Evolutionary conservation across 2,888 invertebrate species (phyloP), one percentile per base, ranked within the genome.

Genomic region (Drosophila mimica): DNA sequence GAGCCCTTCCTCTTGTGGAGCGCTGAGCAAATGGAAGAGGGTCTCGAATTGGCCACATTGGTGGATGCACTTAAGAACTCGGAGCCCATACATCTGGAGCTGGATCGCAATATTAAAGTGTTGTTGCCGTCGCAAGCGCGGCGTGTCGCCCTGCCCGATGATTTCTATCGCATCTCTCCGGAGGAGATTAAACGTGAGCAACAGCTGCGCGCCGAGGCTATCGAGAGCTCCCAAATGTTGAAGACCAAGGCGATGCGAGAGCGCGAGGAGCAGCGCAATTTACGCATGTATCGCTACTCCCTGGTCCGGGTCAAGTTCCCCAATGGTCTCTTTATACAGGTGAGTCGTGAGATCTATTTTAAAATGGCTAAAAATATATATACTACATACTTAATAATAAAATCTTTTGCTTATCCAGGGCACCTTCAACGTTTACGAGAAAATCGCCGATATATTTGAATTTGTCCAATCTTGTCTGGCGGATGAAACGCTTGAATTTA

Each of bases 241-340:
- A 94, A 98, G 86, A 99, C 99, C 0, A 98, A 98, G 92, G 98
- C 98, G 4, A 99, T 99, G 98, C 94, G 98, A 30, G 98, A 99
- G 91, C 96, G 97, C 76, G 98, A 99, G 74, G 97, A 97, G 90
- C 93, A 96, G 71, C 94, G 96, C 59, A 97, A 96, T 89, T 94
- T 97, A 92, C 94, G 96, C 63, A 96, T 96, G 93, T 98, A 98
- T 92, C 96, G 96, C 91, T 99, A 96, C 92, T 95, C 97, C 3
- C 94, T 99, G 57, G 96, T 99, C 67, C 94, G 99, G 81, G 94
- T 99, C 43, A 95, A 97, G 61, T 98, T 99, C 92, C 98, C 99
- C 0, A 97, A 98, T 93, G 97, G 97, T 0, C 95, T 97, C 79
- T 94, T 96, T 70, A 93, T 98, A 72, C 97, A 97, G 94, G 97